A percentile compares a stretch with the other conserved stretches of the same genome.
phyloP scores from a whole-genome alignment of 92 coral and sea anemone species.

The Phymanthus crucifer region DNA sequence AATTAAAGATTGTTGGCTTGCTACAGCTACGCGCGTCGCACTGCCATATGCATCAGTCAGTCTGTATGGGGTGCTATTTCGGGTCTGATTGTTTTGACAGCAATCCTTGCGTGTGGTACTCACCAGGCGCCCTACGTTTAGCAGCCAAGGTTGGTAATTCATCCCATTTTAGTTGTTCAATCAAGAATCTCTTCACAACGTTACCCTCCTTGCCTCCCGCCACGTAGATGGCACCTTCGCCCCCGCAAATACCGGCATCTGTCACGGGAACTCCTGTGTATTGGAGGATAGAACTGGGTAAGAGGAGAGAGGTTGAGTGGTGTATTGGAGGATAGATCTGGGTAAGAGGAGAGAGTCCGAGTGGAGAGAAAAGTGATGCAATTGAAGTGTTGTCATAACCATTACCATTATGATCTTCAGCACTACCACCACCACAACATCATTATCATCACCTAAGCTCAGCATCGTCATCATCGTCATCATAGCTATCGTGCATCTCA shows the following conservation, averaged over 20 bases:
- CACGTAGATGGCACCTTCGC: slow-evolving; percentile 7
- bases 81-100: neutral
- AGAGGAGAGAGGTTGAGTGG: neutral
- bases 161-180: slow-evolving; percentile 11
- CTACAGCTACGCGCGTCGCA: too few relatives aligned
- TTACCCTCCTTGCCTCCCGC: slow-evolving; percentile 27
- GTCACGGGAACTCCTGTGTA: neutral
- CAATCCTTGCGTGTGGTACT: neutral
- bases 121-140: slow-evolving; percentile 34
- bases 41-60: too few relatives aligned
- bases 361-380: too few relatives aligned
- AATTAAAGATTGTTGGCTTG: too few relatives aligned
- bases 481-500: too few relatives aligned
- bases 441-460: too few relatives aligned
- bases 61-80: neutral
- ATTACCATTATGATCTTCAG: too few relatives aligned
- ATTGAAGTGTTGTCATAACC: too few relatives aligned
- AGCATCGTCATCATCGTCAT: too few relatives aligned
- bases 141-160: slow-evolving; percentile 21
- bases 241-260: slow-evolving; percentile 35
- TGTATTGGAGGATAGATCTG: too few relatives aligned
- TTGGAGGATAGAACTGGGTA: neutral
- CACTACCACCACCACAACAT: too few relatives aligned
- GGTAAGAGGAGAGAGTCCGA: neutral
- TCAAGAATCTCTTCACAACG: slow-evolving; percentile 18